Conservation (phyloP, 2,113 vertebrate genomes). For the Petromus typicus region DNA sequence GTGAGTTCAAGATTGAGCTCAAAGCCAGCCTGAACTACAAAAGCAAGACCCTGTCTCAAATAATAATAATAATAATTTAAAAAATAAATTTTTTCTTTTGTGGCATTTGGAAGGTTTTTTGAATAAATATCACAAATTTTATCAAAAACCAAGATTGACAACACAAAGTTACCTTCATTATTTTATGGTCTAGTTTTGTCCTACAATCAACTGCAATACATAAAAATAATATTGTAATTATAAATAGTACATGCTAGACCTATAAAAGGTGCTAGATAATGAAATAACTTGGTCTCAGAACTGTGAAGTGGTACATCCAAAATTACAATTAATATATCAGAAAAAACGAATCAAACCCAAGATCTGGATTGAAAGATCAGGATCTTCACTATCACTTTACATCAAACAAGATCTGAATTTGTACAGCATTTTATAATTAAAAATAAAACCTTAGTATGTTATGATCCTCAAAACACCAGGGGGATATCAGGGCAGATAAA, state of each 20-base stretch:
- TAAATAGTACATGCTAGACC: neutral
- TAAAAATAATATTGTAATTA: neutral
- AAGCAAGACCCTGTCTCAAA: too few relatives aligned
- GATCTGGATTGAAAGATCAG: neutral
- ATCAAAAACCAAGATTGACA: neutral
- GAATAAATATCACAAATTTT: neutral
- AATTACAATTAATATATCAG: neutral
- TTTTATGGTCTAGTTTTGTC: neutral
- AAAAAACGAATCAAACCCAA: neutral
- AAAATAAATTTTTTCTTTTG: too few relatives aligned
- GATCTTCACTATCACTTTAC: neutral
- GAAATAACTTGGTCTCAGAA: neutral
- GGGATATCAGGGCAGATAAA: neutral
- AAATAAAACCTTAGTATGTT: neutral
- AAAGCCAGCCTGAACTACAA: too few relatives aligned
- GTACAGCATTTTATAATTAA: neutral
- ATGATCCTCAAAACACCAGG: neutral
- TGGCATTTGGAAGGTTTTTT: neutral
- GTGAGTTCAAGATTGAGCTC: too few relatives aligned
- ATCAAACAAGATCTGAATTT: constrained; percentile 9
- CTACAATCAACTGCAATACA: neutral
- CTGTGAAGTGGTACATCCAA: neutral
- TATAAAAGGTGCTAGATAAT: neutral
- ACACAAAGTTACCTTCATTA: neutral
- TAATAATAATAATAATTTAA: too few relatives aligned